Evolutionary conservation across 2,888 invertebrate genomes (phyloP).

Genomic region (Chrysolina haemoptera): DNA sequence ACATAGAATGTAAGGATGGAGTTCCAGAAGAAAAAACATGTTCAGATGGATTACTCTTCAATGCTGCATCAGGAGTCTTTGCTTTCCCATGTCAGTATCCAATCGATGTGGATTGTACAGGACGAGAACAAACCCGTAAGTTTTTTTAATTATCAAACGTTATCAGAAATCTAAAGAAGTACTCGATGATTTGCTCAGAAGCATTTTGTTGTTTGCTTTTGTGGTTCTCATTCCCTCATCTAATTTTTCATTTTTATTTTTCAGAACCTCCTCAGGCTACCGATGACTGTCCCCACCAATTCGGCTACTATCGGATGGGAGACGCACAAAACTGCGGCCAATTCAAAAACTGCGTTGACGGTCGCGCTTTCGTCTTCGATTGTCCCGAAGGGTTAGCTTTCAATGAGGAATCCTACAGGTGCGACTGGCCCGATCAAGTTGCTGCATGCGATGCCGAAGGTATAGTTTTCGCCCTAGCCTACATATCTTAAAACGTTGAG

Average conservation of each 20-base stretch:
- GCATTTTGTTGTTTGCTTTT: too few species aligned
- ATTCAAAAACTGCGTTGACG: slow-evolving; percentile 87
- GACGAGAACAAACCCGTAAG: slow-evolving; percentile 80
- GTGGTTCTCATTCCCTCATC: too few species aligned
- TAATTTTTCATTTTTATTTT: slow-evolving; percentile 5
- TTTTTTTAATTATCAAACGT: slow-evolving; percentile 48
- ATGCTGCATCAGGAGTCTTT: slow-evolving; percentile 78
- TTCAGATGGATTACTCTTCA: slow-evolving; percentile 87
- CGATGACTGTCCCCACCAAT: slow-evolving; percentile 87
- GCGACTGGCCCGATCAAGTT: slow-evolving; percentile 92
- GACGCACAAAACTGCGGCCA: slow-evolving; percentile 80
- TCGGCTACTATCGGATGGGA: slow-evolving; percentile 84
- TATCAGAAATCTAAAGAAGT: too few species aligned
- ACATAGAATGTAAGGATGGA: slow-evolving; percentile 77
- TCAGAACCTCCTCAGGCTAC: slow-evolving; percentile 81
- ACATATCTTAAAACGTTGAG: neutral
- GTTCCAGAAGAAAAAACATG: slow-evolving; percentile 83
- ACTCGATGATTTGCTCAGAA: too few species aligned
- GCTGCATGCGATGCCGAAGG: slow-evolving; percentile 86
- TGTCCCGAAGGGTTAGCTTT: slow-evolving; percentile 88
- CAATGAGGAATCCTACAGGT: slow-evolving; percentile 77
- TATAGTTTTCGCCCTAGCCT: slow-evolving; percentile 60
- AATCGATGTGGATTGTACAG: slow-evolving; percentile 84
- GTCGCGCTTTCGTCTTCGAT: slow-evolving; percentile 79
- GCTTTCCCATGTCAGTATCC: slow-evolving; percentile 89